Conservation (phyloP, 2,888 invertebrate genomes). For the Itoplectis maculator region DNA sequence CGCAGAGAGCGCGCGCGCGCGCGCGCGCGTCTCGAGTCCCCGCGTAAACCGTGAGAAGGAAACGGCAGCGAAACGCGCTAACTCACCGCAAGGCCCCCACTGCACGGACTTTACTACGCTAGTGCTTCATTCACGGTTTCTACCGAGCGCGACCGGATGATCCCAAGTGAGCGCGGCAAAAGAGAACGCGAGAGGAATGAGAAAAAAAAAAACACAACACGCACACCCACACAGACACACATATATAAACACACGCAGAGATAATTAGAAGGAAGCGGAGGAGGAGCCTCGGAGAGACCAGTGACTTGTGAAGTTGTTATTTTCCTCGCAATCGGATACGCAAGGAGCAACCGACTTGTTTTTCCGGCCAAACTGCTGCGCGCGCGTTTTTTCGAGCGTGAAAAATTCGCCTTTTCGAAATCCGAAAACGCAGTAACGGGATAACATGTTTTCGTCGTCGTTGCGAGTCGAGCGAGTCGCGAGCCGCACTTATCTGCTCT, state of each 20-base stretch:
- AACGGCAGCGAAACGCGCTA: constrained; percentile 1
- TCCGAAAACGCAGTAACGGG: not conserved
- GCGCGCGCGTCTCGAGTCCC: not conserved
- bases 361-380: too few species aligned
- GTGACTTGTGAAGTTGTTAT: constrained; percentile 11
- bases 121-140: constrained; percentile 32
- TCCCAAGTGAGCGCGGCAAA: not conserved
- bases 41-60: not conserved
- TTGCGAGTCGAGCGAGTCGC: not conserved
- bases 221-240: too few species aligned
- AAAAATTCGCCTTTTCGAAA: not conserved
- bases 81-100: not conserved
- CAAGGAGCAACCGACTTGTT: not conserved
- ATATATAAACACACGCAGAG: not conserved
- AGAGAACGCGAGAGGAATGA: not conserved
- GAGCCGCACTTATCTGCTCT: not conserved
- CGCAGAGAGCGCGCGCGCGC: too few species aligned
- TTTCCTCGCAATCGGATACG: constrained; percentile 12
- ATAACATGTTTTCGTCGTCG: constrained; percentile 26
- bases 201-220: not conserved
- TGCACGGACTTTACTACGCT: constrained; percentile 19
- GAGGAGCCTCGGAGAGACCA: not conserved
- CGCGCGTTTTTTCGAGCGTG: too few species aligned
- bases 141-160: not conserved
- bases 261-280: not conserved